Evolutionary conservation across 2,797 vertebrate genomes (phyloP), one percentile per base, ranked within the genome.

Genomic region (Sarcoramphus papa): DNA sequence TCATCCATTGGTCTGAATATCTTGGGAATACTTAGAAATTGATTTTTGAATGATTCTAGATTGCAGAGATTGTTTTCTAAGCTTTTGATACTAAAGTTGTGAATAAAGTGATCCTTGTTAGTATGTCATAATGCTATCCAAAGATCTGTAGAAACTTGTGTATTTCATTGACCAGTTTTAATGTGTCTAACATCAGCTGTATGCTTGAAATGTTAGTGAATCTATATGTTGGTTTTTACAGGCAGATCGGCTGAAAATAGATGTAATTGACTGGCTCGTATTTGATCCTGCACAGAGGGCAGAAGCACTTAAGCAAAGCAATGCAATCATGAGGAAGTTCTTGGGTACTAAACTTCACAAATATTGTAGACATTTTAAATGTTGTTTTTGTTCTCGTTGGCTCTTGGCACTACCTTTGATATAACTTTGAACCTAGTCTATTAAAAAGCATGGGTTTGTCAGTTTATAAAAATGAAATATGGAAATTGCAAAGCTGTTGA

Each of bases 311-410:
- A 99, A 99, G 92, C 99, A 99, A 97, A 99, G 99, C 98, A 99
- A 99, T 88, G 99, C 99, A 60, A 99, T 99, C 97, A 99, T 99
- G 99, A 99, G 99, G 97, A 99, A 98, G 95, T 99, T 99, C 91
- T 97, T 99, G 94, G 99, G 99, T 99, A 98, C 68, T 97, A 45
- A 37, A 68, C 25, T 92, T 91, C 63, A 90, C 70, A 94, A 50
- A 63, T 94, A 81, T 28, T 89, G 21, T 90, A 95, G 25, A 54
- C 9, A 59, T 83, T 75, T 75, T 41, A 80, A 85, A 85, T 43
- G 35, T 41, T 69, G 40, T 0, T 3, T 94, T 74, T 92, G 31
- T 90, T 90, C 47, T 75, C 19, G 1, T 51, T 95, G 72, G 31
- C 75, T 90, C 33, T 92, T 74, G 50, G 73, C 40, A 40, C 5